Percentiles rank a stretch among this genome's conserved stretches.
These are phyloP conservation scores for Drosophila rufa DNA, from an alignment of 1,140 invertebrate genomes.

Conservation along the genomic window DNA sequence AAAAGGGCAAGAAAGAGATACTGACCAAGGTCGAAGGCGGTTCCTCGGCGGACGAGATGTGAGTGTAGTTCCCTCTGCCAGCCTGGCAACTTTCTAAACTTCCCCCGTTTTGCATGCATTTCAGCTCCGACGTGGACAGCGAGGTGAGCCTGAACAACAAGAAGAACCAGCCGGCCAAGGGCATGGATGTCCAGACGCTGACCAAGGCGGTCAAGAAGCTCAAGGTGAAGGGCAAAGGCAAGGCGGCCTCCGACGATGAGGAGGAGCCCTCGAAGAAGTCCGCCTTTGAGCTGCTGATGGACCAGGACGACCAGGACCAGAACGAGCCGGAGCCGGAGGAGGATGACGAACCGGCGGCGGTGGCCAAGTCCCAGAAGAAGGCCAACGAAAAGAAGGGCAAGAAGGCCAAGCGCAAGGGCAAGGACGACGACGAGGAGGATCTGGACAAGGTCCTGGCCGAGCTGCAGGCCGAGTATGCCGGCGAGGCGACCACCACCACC, in stretches of 20 bases:
- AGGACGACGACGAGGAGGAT: slow-evolving; percentile 91
- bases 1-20: slow-evolving; percentile 86
- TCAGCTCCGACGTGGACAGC: slow-evolving; percentile 65
- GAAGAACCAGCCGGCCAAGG: slow-evolving; percentile 72
- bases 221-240: slow-evolving; percentile 71
- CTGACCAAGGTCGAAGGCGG: slow-evolving; percentile 69
- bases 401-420: slow-evolving; percentile 89
- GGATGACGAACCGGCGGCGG: slow-evolving; percentile 83
- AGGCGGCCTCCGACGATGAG: slow-evolving; percentile 65
- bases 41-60: slow-evolving; percentile 82
- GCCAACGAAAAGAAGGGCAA: slow-evolving; percentile 88
- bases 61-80: slow-evolving; percentile 55
- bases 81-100: slow-evolving; percentile 68
- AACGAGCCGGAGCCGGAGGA: slow-evolving; percentile 77
- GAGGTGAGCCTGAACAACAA: slow-evolving; percentile 78
- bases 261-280: slow-evolving; percentile 86
- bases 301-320: slow-evolving; percentile 86
- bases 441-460: slow-evolving; percentile 94
- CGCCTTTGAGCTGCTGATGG: slow-evolving; percentile 88
- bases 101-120: slow-evolving; percentile 8
- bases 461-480: slow-evolving; percentile 91
- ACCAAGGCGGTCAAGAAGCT: slow-evolving; percentile 73
- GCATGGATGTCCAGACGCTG: slow-evolving; percentile 56
- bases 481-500: slow-evolving; percentile 84
- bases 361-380: slow-evolving; percentile 85